These are phyloP conservation scores for Endotricha flammealis DNA, from an alignment of 2,888 invertebrate species.

Conservation along the genomic window DNA sequence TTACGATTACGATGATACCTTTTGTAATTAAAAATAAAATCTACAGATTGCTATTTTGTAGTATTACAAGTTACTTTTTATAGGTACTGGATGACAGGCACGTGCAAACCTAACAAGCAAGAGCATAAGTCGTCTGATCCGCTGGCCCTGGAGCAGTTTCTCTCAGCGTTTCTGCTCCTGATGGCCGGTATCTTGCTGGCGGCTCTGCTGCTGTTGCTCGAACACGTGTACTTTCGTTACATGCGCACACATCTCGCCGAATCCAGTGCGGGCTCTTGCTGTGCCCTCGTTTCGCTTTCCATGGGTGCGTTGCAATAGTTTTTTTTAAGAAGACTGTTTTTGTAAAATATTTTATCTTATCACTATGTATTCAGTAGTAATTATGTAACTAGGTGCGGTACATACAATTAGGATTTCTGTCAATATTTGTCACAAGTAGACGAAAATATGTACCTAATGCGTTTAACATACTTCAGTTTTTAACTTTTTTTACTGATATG, in stretches of 20 bases:
- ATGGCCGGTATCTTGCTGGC: constrained; percentile 96
- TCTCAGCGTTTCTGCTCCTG: constrained; percentile 96
- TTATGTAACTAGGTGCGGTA: no score
- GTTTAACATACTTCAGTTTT: no score
- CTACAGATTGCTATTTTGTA: constrained; percentile 3
- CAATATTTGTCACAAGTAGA: no score
- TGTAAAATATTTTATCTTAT: no score
- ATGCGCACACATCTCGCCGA: constrained; percentile 91
- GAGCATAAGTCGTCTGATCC: constrained; percentile 95
- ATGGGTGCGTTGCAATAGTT: constrained; percentile 81
- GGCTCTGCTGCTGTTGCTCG: constrained; percentile 89
- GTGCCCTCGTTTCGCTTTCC: constrained; percentile 93
- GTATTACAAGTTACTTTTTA: constrained; percentile 10
- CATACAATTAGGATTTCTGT: no score
- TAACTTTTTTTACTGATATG: constrained; percentile 11
- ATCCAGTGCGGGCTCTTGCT: constrained; percentile 94
- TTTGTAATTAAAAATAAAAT: no score
- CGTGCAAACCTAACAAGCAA: constrained; percentile 94
- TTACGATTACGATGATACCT: no score
- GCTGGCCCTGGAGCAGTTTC: constrained; percentile 95
- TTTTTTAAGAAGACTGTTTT: no score
- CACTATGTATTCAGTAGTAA: no score
- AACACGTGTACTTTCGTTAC: constrained; percentile 97
- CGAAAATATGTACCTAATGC: no score
- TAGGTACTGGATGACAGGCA: constrained; percentile 98